phyloP scores from a whole-genome alignment of 2,888 invertebrate genomes.

The Hedya salicella region DNA sequence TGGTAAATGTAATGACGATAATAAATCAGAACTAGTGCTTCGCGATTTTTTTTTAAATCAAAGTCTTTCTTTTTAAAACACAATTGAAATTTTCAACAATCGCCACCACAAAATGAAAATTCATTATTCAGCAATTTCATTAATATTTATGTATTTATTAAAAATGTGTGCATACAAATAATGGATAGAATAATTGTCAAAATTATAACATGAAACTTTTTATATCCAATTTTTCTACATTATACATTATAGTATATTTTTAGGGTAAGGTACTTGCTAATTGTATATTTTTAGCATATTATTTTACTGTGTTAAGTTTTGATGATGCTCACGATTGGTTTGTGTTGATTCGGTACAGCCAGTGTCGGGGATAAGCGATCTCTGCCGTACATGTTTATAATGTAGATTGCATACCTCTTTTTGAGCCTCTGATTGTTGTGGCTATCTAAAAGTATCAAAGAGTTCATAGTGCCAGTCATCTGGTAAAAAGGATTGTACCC shows the following conservation, averaged over 20 bases:
- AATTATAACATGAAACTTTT: conserved; percentile 62
- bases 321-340: conserved; percentile 49
- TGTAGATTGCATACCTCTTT: neutral
- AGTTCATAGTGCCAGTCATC: too few species aligned
- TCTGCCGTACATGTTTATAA: neutral
- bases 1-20: neutral
- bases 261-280: conserved; percentile 68
- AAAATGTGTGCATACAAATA: conserved; percentile 56
- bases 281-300: conserved; percentile 69
- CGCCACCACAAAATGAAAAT: conserved; percentile 18
- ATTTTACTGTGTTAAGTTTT: conserved; percentile 59
- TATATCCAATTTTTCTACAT: conserved; percentile 71
- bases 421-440: neutral
- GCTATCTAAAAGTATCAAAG: too few species aligned
- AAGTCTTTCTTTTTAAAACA: conserved; percentile 14
- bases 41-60: conserved; percentile 5
- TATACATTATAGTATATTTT: conserved; percentile 63
- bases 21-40: conserved; percentile 32
- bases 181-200: conserved; percentile 50
- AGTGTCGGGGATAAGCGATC: too few species aligned
- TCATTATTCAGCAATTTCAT: conserved; percentile 30
- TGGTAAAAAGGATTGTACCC: too few species aligned
- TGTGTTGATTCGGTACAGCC: conserved; percentile 48
- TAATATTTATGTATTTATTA: conserved; percentile 39
- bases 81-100: conserved; percentile 3